These are phyloP conservation scores for Smutsia gigantea DNA, from an alignment of 2,797 vertebrate species.

Conservation along the genomic window DNA sequence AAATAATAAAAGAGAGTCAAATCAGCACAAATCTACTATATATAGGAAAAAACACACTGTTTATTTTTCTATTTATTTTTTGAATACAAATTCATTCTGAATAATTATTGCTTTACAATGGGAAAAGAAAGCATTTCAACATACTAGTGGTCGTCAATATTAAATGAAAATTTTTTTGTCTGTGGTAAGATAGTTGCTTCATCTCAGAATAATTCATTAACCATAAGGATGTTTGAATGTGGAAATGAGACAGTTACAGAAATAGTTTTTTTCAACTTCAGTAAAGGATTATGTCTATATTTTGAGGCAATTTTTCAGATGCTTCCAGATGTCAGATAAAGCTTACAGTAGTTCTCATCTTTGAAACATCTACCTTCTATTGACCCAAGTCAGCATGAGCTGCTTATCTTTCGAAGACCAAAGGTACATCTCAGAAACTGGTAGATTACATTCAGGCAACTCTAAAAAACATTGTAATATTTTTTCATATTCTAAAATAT, in stretches of 20 bases:
- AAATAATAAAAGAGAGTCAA: neutral
- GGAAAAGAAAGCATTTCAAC: neutral
- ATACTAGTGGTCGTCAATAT: neutral
- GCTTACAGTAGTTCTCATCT: neutral
- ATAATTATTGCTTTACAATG: neutral
- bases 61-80: neutral
- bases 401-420: neutral
- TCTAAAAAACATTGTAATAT: constrained; percentile 18
- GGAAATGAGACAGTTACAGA: neutral
- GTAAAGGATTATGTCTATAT: neutral
- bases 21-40: neutral
- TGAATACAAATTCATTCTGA: neutral
- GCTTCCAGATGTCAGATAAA: neutral
- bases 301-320: neutral
- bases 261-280: constrained; percentile 14
- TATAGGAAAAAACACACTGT: neutral
- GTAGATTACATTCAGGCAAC: neutral
- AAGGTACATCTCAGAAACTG: neutral
- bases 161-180: neutral
- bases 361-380: neutral
- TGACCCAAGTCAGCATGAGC: neutral
- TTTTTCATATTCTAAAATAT: neutral
- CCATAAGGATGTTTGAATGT: neutral
- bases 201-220: neutral
- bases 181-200: neutral